A percentile compares a stretch with the other conserved stretches of the same genome.
Conservation (phyloP, 2,888 invertebrate genomes). For the Criorhina ranunculi region DNA sequence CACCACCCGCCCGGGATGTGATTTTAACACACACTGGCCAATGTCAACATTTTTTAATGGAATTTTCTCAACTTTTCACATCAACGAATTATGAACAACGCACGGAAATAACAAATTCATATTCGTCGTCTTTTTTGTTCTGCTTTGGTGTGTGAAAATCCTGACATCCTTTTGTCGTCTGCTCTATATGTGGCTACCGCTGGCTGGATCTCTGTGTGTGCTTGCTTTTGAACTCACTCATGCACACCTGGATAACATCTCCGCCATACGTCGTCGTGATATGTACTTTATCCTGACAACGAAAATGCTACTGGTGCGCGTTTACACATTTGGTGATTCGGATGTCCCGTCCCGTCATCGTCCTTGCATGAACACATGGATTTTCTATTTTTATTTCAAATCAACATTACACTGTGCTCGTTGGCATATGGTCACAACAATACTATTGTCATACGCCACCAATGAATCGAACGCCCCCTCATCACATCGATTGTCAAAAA, state of each 20-base stretch:
- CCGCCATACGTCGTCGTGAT: slow-evolving; percentile 43
- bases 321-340: slow-evolving; percentile 48
- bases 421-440: slow-evolving; percentile 24
- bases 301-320: slow-evolving; percentile 53
- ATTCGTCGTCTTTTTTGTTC: slow-evolving; percentile 20
- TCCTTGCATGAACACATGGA: neutral
- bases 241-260: slow-evolving; percentile 62
- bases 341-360: slow-evolving; percentile 44
- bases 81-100: slow-evolving; percentile 67
- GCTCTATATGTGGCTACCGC: neutral
- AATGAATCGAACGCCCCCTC: no score
- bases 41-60: slow-evolving; percentile 71
- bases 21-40: slow-evolving; percentile 54
- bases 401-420: slow-evolving; percentile 38
- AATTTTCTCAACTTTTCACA: slow-evolving; percentile 70
- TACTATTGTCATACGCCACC: slow-evolving; percentile 31
- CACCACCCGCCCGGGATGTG: slow-evolving; percentile 39
- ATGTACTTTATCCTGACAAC: slow-evolving; percentile 69
- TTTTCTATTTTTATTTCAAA: slow-evolving; percentile 3
- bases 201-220: slow-evolving; percentile 1
- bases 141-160: neutral
- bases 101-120: slow-evolving; percentile 65
- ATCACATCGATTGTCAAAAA: no score
- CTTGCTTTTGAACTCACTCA: slow-evolving; percentile 48
- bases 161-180: slow-evolving; percentile 17